Evolutionary conservation across 2,888 invertebrate species (phyloP), one percentile per base, ranked within the genome.

Genomic region (Drosophila parthenogenetica): DNA sequence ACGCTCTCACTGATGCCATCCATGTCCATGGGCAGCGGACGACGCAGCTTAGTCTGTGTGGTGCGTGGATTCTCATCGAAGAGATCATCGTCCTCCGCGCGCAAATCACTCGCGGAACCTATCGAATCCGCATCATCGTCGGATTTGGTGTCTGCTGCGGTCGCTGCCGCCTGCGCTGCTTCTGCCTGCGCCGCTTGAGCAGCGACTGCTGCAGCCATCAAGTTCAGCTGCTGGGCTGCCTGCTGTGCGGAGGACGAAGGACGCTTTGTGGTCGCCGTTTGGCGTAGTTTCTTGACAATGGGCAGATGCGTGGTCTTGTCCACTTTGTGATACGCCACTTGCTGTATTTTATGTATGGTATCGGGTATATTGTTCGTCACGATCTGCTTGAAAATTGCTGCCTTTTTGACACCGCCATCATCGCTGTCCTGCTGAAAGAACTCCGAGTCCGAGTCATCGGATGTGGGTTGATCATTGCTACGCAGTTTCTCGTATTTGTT

Each of bases 401-500:
- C 89, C 68, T 91, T 92, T 13, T 90, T 90, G 59, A 66, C 65
- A 59, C 51, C 70, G 58, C 48, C 74, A 8, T 88, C 88, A 10
- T 82, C 82, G 55, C 89, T 85, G 66, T 91, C 91, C 65, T 92
- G 92, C 69, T 92, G 91, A 69, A 91, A 92, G 67, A 90, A 91
- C 72, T 93, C 92, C 40, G 93, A 93, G 64, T 92, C 92, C 45
- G 93, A 94, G 81, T 94, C 94, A 77, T 94, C 94, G 66, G 92
- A 94, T 43, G 94, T 94, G 22, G 91, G 90, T 48, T 93, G 90
- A 73, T 95, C 94, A 75, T 94, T 94, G 87, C 94, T 94, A 2
- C 94, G 94, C 49, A 96, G 92, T 90, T 96, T 96, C 85, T 96
- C 96, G 88, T 96, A 96, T 84, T 96, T 96, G 17, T 95, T 95